Evolutionary conservation across 2,797 vertebrate species (phyloP).

Genomic region (Tiaroga cobitis): DNA sequence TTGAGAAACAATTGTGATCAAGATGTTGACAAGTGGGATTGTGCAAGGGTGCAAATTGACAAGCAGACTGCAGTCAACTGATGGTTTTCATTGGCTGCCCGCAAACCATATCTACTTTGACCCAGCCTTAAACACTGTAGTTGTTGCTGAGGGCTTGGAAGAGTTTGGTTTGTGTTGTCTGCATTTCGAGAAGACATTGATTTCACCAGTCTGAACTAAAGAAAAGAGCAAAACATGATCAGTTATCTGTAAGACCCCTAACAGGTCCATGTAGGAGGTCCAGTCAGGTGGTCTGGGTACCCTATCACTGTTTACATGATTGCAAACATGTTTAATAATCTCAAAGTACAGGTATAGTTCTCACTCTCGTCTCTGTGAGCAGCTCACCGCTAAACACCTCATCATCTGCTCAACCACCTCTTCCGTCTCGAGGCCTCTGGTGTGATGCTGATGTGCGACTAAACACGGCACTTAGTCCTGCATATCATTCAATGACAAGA

Average conservation of each 20-base stretch:
- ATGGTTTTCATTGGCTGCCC: not conserved
- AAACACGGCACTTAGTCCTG: not conserved
- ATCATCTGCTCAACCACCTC: constrained; percentile 27
- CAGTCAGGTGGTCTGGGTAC: constrained; percentile 36
- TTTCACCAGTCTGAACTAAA: constrained; percentile 8
- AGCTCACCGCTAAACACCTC: constrained; percentile 12
- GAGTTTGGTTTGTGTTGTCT: not conserved
- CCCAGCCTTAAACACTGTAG: not conserved
- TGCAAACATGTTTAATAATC: constrained; percentile 68
- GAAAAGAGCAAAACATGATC: constrained; percentile 33
- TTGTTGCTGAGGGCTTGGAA: not conserved
- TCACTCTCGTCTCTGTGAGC: constrained; percentile 2
- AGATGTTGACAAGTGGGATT: not conserved
- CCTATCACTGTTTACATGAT: constrained; percentile 61
- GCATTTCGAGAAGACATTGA: not conserved
- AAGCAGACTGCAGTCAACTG: not conserved
- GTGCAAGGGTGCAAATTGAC: not conserved
- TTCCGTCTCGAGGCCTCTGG: not conserved
- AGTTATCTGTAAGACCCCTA: constrained; percentile 19
- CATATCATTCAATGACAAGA: not conserved
- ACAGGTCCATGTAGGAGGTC: constrained; percentile 39
- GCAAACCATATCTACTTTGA: not conserved
- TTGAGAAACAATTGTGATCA: not conserved
- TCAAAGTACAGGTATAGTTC: constrained; percentile 43
- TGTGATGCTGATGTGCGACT: constrained; percentile 27